Base-by-base conservation (phyloP, 1,140 invertebrate species). In the Drosophila sturtevanti region DNA sequence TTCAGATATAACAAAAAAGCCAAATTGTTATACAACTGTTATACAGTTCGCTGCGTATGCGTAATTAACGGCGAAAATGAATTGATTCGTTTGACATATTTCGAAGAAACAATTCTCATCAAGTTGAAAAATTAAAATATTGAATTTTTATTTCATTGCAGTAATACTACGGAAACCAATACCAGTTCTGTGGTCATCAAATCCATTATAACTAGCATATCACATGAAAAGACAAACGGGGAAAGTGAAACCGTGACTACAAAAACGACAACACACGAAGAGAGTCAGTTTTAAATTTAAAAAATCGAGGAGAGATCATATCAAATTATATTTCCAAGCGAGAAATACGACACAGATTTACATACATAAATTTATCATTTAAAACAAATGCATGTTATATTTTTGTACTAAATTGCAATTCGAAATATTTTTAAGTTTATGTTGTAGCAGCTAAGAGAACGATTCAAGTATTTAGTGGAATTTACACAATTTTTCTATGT, bases 151-250 rank as follows among this genome's bases (percentile, higher is more conserved):
- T 72, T 72, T 41, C 31, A 27, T 48, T 48, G 63, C 55, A 92
- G 91, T 24, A 91, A 90, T 27, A 90, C 87, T 9, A 90, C 81
- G 10, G 91, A 92, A 72, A 90, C 87, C 14, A 90, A 58, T 66
- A 91, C 84, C 14, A 92, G 87, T 65, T 91, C 91, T 12, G 91
- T 92, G 5, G 81, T 92, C 7, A 92, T 92, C 24, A 92, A 92
- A 82, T 92, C 91, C 0, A 73, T 91, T 16, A 92, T 92, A 14
- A 92, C 91, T 11, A 92, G 77, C 62, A 89, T 92, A 75, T 91
- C 90, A 56, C 89, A 92, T 34, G 91, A 89, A 56, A 89, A 90
- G 14, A 82, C 79, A 7, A 92, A 92, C 65, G 91, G 91, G 7
- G 91, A 92, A 76, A 72, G 72, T 24, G 91, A 91, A 77, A 69